These are phyloP conservation scores for Drosophila koepferae DNA, from an alignment of 2,888 invertebrate species.

Conservation along the genomic window DNA sequence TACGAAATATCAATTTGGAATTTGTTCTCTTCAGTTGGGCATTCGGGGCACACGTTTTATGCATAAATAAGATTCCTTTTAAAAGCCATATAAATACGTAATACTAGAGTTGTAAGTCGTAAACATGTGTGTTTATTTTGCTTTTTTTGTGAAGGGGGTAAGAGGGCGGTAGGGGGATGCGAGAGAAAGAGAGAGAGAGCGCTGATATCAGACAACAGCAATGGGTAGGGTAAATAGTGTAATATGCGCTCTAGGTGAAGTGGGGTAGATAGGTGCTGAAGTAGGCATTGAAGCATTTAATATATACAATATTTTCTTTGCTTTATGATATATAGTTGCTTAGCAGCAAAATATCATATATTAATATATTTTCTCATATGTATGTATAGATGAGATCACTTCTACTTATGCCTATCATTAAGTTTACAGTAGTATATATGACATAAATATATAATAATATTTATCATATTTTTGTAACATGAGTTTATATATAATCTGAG, in stretches of 20 bases:
- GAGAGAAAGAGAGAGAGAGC: background rate
- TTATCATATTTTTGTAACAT: no score
- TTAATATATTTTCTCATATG: no score
- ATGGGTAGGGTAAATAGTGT: background rate
- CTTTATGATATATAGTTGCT: background rate
- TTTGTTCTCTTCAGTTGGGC: background rate
- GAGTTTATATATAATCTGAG: no score
- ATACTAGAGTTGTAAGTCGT: constrained; percentile 23
- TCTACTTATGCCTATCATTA: background rate
- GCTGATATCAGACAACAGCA: constrained; percentile 7
- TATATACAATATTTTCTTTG: background rate
- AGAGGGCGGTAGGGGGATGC: background rate
- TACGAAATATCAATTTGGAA: constrained; percentile 10
- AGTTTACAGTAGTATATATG: background rate
- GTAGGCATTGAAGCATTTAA: no score
- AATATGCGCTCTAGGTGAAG: constrained; percentile 6
- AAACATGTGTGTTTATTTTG: constrained; percentile 52
- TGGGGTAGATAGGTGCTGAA: background rate
- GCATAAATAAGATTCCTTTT: constrained; percentile 60
- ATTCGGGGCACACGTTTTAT: constrained; percentile 30
- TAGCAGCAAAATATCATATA: background rate
- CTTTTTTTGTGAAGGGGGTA: background rate
- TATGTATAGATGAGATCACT: background rate
- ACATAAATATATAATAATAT: no score
- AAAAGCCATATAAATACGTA: constrained; percentile 56